These are phyloP conservation scores for Pollenia labialis DNA, from an alignment of 2,888 invertebrate genomes.

Conservation along the genomic window DNA sequence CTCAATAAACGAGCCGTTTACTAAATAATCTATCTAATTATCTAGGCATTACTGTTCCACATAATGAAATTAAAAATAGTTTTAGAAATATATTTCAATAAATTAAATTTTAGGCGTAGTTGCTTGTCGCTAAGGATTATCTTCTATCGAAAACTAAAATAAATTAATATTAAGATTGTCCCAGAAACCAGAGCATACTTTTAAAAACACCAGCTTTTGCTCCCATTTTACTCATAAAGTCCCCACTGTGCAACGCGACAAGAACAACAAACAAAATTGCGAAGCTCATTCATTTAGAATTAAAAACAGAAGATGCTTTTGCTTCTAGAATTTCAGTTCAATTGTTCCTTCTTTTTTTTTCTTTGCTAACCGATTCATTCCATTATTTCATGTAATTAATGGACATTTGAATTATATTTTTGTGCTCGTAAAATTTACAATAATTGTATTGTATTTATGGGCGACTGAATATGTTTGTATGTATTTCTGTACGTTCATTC, in stretches of 20 bases:
- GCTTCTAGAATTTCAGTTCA: slow-evolving; percentile 38
- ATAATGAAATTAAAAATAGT: too few species aligned
- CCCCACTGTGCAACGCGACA: background rate
- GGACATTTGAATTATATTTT: slow-evolving; percentile 82
- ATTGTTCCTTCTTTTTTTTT: slow-evolving; percentile 45
- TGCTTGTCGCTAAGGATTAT: too few species aligned
- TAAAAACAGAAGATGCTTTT: slow-evolving; percentile 36
- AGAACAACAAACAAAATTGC: slow-evolving; percentile 3
- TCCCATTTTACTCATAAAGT: too few species aligned
- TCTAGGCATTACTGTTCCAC: too few species aligned
- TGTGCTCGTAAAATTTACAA: slow-evolving; percentile 82
- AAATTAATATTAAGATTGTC: too few species aligned
- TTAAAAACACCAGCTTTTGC: too few species aligned
- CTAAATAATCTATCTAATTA: too few species aligned
- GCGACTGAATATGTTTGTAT: slow-evolving; percentile 4
- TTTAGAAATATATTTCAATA: too few species aligned
- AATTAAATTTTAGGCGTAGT: too few species aligned
- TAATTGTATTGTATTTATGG: slow-evolving; percentile 75
- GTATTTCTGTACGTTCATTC: slow-evolving; percentile 21
- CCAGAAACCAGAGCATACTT: too few species aligned
- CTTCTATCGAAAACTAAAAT: too few species aligned
- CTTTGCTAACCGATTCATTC: slow-evolving; percentile 26
- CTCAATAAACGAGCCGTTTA: too few species aligned
- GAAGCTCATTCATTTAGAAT: slow-evolving; percentile 29
- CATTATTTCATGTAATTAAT: slow-evolving; percentile 80